Evolutionary conservation across 2,113 vertebrate genomes (phyloP), one percentile per base, ranked within the genome.

Genomic region (Alethe diademata): DNA sequence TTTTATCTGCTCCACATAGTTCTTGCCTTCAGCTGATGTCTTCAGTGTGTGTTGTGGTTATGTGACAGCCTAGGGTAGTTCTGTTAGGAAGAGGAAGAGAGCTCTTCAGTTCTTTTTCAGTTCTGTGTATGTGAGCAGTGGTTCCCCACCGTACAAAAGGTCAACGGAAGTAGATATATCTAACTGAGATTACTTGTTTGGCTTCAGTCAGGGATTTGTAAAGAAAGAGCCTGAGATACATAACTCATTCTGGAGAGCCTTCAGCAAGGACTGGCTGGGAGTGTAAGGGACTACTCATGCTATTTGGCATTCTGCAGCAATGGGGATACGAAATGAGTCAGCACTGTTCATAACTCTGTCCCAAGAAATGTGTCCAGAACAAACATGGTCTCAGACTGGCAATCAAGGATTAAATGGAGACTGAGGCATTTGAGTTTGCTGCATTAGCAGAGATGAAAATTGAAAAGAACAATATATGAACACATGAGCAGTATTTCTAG

Each of bases 231-330:
- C 71, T 1, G 1, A 69, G 72, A 65, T 26, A 48, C 29, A 15
- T 38, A 43, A 3, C 12, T 40, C 7, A 2, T 75, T 88, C 64
- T 19, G 47, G 31, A 50, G 38, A 57, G 45, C 67, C 40, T 73
- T 36, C 67, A 76, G 35, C 45, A 76, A 48, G 35, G 26, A 18
- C 28, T 19, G 38, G 4, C 45, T 76, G 71, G 61, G 31, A 12
- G 54, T 58, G n/a, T 45, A 26, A 54, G 42, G 50, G 33, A 14
- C 45, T 76, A 2, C 17, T 51, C 7, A 7, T 0, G 0, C 31
- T 36, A 7, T n/a, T 42, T 2, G 5, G 42, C 64, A 26, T 76
- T 90, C 66, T 92, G 60, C 26, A 62, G 51, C 42, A 56, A 4
- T 25, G 33, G 54, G 43, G 16, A 33, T 76, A 16, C 82, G 60